Conservation (phyloP, 2,888 invertebrate genomes). For the Syrphus vitripennis region DNA sequence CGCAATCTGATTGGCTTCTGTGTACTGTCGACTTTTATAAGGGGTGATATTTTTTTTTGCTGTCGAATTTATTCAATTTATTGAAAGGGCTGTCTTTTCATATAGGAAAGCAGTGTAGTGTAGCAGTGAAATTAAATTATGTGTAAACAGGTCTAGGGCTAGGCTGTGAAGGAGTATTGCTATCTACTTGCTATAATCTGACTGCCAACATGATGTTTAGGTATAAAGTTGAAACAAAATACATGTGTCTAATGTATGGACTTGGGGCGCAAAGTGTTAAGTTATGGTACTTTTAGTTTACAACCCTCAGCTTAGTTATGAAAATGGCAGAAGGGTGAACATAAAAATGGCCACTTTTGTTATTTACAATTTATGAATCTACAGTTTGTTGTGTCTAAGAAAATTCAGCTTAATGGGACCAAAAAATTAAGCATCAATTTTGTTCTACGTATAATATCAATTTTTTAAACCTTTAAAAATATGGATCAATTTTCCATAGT, state of each 20-base stretch:
- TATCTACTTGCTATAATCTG: not conserved
- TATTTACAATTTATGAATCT: not conserved
- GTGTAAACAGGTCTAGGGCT: not conserved
- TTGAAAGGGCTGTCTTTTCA: not conserved
- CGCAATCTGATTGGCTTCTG: constrained; percentile 51
- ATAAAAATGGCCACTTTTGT: not conserved
- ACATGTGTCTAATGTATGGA: not conserved
- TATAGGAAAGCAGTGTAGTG: not conserved
- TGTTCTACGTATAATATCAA: no score
- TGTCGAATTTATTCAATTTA: not conserved
- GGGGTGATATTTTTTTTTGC: not conserved
- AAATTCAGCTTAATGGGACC: no score
- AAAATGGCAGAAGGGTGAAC: not conserved
- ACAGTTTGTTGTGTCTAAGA: no score
- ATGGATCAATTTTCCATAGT: no score
- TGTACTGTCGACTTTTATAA: not conserved
- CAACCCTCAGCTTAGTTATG: not conserved
- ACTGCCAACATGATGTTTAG: constrained; percentile 5
- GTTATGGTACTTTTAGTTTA: not conserved
- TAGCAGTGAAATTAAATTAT: constrained; percentile 10
- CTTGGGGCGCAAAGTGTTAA: not conserved
- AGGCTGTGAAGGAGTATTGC: not conserved
- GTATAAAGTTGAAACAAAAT: not conserved
- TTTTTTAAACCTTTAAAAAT: no score
- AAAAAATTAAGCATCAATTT: no score